Evolutionary conservation across 2,113 vertebrate genomes (phyloP).

Genomic region (Dinomys branickii): DNA sequence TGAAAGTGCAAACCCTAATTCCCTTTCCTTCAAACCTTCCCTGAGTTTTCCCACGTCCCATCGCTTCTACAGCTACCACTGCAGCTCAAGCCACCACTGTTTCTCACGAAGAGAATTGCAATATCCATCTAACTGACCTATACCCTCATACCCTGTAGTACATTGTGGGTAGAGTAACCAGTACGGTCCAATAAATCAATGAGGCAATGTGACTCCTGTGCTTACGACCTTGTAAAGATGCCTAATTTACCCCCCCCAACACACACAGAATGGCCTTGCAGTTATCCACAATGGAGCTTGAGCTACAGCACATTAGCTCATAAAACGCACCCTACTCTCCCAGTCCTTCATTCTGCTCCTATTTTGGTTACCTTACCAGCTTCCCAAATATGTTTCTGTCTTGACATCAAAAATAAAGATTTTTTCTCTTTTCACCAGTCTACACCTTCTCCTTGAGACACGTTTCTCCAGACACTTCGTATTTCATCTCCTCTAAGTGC

Average conservation of each 20-base stretch:
- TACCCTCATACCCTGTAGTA: fast-evolving
- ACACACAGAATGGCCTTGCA: not conserved
- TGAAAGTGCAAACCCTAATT: not conserved
- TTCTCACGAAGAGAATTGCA: not conserved
- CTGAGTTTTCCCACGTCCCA: not conserved
- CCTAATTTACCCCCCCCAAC: not conserved
- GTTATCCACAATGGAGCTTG: fast-evolving
- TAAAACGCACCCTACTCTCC: no score
- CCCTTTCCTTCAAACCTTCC: not conserved
- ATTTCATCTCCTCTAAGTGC: no score
- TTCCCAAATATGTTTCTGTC: not conserved
- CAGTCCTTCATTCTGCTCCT: not conserved
- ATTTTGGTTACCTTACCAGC: not conserved
- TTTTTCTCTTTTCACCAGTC: no score
- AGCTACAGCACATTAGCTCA: fast-evolving
- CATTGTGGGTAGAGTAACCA: not conserved
- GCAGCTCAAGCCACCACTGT: not conserved
- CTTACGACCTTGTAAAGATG: not conserved
- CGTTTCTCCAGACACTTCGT: not conserved
- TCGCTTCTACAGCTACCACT: fast-evolving
- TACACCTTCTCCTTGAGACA: not conserved
- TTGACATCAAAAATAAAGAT: not conserved
- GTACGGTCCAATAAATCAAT: no score
- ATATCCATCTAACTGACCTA: not conserved
- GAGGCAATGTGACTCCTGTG: fast-evolving